Evolutionary conservation across 2,888 invertebrate genomes (phyloP).

Genomic region (Sphecodes monilicornis): DNA sequence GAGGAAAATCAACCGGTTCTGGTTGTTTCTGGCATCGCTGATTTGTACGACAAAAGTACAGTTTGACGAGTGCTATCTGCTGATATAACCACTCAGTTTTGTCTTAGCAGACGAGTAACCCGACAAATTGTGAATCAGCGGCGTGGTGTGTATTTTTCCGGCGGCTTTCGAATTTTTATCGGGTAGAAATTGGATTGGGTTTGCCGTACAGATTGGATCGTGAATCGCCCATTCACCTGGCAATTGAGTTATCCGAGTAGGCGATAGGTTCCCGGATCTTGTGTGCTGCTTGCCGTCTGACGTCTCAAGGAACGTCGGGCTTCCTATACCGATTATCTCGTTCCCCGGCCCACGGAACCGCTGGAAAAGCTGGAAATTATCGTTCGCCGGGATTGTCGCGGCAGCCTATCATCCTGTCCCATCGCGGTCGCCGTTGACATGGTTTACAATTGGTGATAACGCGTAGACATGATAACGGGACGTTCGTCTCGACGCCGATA

Average conservation of each 20-base stretch:
- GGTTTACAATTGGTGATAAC: slow-evolving; percentile 28
- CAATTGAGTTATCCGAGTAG: slow-evolving; percentile 13
- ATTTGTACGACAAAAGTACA: no score
- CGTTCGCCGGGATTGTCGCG: slow-evolving; percentile 5
- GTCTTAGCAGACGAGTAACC: background rate
- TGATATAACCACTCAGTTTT: no score
- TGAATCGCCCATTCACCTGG: background rate
- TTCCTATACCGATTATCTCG: slow-evolving; percentile 16
- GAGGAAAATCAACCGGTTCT: no score
- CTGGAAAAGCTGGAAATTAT: slow-evolving; percentile 16
- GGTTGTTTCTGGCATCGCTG: no score
- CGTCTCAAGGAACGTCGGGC: background rate
- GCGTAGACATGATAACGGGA: slow-evolving; percentile 27
- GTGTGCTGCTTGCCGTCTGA: background rate
- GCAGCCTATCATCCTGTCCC: slow-evolving; percentile 6
- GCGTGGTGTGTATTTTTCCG: background rate
- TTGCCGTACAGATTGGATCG: slow-evolving; percentile 10
- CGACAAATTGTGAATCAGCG: background rate
- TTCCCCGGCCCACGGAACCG: background rate
- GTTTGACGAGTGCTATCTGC: no score
- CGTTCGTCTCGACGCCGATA: slow-evolving; percentile 16
- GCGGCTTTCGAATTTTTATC: slow-evolving; percentile 2
- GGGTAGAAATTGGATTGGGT: background rate
- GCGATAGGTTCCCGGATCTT: background rate
- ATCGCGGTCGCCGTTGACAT: slow-evolving; percentile 10